Conservation (phyloP, 2,888 invertebrate species). For the Ramazzottius varieornatus region DNA sequence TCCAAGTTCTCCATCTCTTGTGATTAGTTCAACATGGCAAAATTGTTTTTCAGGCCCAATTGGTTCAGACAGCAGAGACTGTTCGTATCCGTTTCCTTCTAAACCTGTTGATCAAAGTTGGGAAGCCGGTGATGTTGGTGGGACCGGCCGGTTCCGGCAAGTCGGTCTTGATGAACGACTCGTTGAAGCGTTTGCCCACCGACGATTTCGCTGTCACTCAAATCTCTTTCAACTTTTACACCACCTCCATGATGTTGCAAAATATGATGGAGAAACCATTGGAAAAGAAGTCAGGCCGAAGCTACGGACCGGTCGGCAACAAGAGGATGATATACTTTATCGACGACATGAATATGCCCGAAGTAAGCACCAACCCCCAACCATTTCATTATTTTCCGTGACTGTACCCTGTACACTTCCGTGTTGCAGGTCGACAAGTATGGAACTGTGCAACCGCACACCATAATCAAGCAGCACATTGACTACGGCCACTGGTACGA, state of each 20-base stretch:
- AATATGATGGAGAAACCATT: constrained; percentile 72
- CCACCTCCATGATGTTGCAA: constrained; percentile 59
- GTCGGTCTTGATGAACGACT: constrained; percentile 66
- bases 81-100: constrained; percentile 63
- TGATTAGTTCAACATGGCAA: not conserved
- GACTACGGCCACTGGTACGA: constrained; percentile 96
- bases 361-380: constrained; percentile 29
- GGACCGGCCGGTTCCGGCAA: constrained; percentile 80
- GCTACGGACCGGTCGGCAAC: constrained; percentile 79
- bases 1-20: constrained; percentile 1
- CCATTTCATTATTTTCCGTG: constrained; percentile 7
- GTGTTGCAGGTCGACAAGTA: constrained; percentile 44
- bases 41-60: constrained; percentile 37
- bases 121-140: constrained; percentile 75
- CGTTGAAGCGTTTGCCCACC: constrained; percentile 46
- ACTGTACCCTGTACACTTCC: constrained; percentile 4
- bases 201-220: constrained; percentile 57
- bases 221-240: constrained; percentile 86
- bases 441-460: constrained; percentile 86
- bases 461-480: constrained; percentile 71
- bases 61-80: constrained; percentile 78
- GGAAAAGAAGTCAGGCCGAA: constrained; percentile 83
- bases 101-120: constrained; percentile 58
- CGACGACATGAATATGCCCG: constrained; percentile 95
- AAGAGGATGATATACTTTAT: constrained; percentile 78